Base-by-base conservation (phyloP, 2,888 invertebrate species). In the Metopia argyrocephala region DNA sequence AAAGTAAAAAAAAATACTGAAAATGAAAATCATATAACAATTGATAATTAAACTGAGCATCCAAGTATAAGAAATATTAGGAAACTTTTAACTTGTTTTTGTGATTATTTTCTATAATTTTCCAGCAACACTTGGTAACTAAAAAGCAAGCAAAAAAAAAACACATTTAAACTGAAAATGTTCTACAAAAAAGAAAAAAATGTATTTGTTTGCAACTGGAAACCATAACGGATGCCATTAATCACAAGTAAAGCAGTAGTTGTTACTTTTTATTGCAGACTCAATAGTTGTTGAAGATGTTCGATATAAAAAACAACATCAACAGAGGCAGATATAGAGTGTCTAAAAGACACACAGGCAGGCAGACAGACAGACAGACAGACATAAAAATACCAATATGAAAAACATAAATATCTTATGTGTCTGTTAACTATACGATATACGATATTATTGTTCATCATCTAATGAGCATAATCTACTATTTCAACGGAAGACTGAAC, bases 211-310 rank as follows among this genome's bases (percentile, higher is more conserved):
- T 74, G 20, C 54, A 57, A 64, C 70, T 70, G 18, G 50, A 70
- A 81, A 74, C 74, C 70, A 78, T 81, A 81, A 78, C 81, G 81
- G 81, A 81, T 81, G 81, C 81, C 70, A 78, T 81, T 81, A 81
- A 81, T 81, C 81, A 81, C 66, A 69, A 62, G 46, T 46, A 65
- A 28, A 38, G 50, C 25, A 59, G 50, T 12, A 48, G 23, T 48
- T 65, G 23, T 61, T 52, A 52, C 54, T 59, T 56, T 65, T 65
- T 28, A 78, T 78, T 68, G 62, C 74, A 65, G 65, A 64, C 69
- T 75, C 71, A 50, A 56, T 69, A 69, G 46, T 23, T 59, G 6
- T 5, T 59, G 54, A 20, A 46, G 2, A 48, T 45, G 20, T 61
- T 48, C 25, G 23, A 38, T 38, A 38, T 21, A 45, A 61, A 27